Percentiles rank a stretch among this genome's conserved stretches.
These are phyloP conservation scores for Drosophila carrolli DNA, from an alignment of 1,140 invertebrate genomes.

Conservation along the genomic window DNA sequence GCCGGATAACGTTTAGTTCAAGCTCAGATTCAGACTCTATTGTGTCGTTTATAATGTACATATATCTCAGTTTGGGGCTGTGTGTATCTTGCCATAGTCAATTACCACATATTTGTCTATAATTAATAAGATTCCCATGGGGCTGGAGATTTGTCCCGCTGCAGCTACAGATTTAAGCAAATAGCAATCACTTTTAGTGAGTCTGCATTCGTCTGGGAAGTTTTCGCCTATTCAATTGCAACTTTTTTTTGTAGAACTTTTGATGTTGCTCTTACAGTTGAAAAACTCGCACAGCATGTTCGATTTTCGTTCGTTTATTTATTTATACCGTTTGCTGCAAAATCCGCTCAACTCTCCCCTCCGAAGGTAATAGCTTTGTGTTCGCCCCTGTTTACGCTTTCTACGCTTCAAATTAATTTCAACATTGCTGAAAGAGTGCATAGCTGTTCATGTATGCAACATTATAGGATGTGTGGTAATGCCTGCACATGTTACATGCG, in stretches of 20 bases:
- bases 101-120: slow-evolving; percentile 80
- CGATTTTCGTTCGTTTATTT: slow-evolving; percentile 54
- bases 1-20: slow-evolving; percentile 23
- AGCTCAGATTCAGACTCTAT: slow-evolving; percentile 12
- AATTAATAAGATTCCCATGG: slow-evolving; percentile 54
- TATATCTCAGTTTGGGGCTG: slow-evolving; percentile 8
- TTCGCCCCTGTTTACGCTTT: slow-evolving; percentile 39
- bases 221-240: slow-evolving; percentile 51
- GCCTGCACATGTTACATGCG: slow-evolving; percentile 11
- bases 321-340: slow-evolving; percentile 60
- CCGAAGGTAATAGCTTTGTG: slow-evolving; percentile 12
- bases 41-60: background rate
- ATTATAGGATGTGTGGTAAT: background rate
- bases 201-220: slow-evolving; percentile 25
- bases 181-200: slow-evolving; percentile 36
- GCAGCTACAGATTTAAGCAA: slow-evolving; percentile 27
- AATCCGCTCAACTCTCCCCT: slow-evolving; percentile 3
- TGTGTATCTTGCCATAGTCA: slow-evolving; percentile 49
- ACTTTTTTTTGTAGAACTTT: slow-evolving; percentile 15
- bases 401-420: slow-evolving; percentile 64
- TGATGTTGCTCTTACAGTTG: slow-evolving; percentile 21
- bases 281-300: slow-evolving; percentile 15
- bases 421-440: slow-evolving; percentile 9
- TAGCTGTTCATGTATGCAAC: background rate
- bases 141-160: slow-evolving; percentile 20